phyloP scores from a whole-genome alignment of 2,797 vertebrate species.

The Cossypha niveicapilla region DNA sequence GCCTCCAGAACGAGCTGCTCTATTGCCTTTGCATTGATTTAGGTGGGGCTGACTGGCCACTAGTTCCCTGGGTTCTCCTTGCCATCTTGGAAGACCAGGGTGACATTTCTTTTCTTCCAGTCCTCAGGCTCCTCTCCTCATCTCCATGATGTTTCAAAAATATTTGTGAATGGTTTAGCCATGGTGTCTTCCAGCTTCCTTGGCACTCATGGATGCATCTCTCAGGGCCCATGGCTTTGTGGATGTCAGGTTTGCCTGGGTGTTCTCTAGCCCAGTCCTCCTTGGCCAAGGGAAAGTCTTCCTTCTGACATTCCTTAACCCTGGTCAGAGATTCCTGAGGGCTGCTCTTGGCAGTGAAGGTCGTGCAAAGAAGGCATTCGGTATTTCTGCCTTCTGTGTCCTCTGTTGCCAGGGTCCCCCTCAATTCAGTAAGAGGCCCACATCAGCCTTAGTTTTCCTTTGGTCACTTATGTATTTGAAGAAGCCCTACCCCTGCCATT shows the following conservation, averaged over 20 bases:
- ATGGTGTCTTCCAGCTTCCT: neutral
- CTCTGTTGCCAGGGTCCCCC: neutral
- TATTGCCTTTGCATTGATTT: neutral
- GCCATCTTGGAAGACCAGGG: neutral
- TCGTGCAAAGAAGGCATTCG: accelerated
- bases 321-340: neutral
- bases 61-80: neutral
- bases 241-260: neutral
- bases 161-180: accelerated
- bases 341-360: neutral
- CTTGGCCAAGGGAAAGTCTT: neutral
- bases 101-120: neutral
- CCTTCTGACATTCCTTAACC: neutral
- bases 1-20: neutral
- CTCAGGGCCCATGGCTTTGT: neutral
- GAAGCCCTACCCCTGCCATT: neutral
- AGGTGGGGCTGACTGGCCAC: neutral
- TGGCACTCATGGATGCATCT: neutral
- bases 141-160: neutral
- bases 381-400: neutral
- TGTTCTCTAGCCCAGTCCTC: neutral
- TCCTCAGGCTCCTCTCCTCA: neutral
- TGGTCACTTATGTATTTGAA: neutral
- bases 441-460: neutral
- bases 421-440: neutral